A percentile compares a stretch with the other conserved stretches of the same genome.
Conservation (phyloP, 2,888 invertebrate species). For the Synanthedon formicaeformis region DNA sequence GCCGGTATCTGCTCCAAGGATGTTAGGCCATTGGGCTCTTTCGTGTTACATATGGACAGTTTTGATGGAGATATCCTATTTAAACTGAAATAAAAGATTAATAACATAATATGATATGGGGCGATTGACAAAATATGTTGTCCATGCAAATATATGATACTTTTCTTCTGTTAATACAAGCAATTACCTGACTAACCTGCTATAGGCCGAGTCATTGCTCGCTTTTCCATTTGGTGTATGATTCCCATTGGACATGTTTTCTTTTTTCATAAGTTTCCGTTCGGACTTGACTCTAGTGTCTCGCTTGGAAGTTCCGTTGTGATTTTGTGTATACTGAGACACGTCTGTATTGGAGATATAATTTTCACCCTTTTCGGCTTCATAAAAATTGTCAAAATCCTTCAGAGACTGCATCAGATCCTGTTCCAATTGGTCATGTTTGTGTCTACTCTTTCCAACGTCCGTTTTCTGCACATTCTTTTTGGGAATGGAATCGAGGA, state of each 20-base stretch:
- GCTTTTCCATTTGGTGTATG: constrained; percentile 47
- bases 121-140: not conserved
- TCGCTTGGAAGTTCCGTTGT: constrained; percentile 39
- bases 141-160: not conserved
- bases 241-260: constrained; percentile 42
- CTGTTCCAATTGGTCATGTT: constrained; percentile 58
- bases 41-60: constrained; percentile 49
- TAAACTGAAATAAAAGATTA: constrained; percentile 26
- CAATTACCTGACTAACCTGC: constrained; percentile 77
- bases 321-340: constrained; percentile 20
- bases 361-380: constrained; percentile 44
- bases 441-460: constrained; percentile 47
- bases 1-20: constrained; percentile 41
- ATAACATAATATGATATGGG: not conserved
- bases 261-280: constrained; percentile 42
- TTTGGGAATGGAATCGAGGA: constrained; percentile 67
- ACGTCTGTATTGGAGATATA: constrained; percentile 31
- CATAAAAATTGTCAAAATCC: constrained; percentile 63
- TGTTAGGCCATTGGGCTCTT: constrained; percentile 40
- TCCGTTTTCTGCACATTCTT: constrained; percentile 40
- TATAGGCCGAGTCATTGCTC: constrained; percentile 82
- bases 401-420: constrained; percentile 64
- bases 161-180: constrained; percentile 8
- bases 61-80: constrained; percentile 63
- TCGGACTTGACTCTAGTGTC: constrained; percentile 37